Evolutionary conservation across 2,888 invertebrate species (phyloP), one percentile per base, ranked within the genome.

Genomic region (Cylindroiulus punctatus): DNA sequence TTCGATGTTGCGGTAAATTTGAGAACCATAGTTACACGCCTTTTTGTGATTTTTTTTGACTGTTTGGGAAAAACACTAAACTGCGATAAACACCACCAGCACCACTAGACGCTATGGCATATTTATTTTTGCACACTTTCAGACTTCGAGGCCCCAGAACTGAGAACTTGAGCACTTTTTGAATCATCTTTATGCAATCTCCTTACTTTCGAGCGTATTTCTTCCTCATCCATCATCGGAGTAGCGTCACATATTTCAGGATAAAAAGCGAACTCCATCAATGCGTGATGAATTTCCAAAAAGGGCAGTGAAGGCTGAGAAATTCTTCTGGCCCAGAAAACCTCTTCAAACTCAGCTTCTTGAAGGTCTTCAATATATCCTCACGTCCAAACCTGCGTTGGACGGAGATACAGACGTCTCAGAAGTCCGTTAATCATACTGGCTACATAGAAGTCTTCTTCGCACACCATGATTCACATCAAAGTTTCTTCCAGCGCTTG

Each of bases 241-340:
- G 14, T 76, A 32, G 14, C 76, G 76, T 30, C 76, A 4, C 30
- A 76, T 76, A 76, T 76, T 76, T 30, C 30, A 14, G 76, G 26
- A 30, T 14, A 30, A 76, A 30, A 30, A 76, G 76, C 76, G 30
- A 30, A 4, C 30, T 30, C 65, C 65, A 76, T 76, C 30, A 76
- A 76, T 76, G 10, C 76, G 76, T 76, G 26, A 76, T 30, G 76
- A 76, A 76, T 30, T 76, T 30, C 30, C 76, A 30, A 76, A 76
- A 26, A 76, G 26, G 76, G 76, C 76, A 76, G 76, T 76, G 76
- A 76, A 76, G 76, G 76, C 76, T 76, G 30, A 76, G 30, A 76
- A 76, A 76, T 76, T 76, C 17, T 76, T 30, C 76, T 30, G 76
- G 76, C 76, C 76, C 76, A 76, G 76, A 32, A 30, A 30, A 30